Evolutionary conservation across 2,113 vertebrate species (phyloP).

Genomic region (Hemicordylus capensis): DNA sequence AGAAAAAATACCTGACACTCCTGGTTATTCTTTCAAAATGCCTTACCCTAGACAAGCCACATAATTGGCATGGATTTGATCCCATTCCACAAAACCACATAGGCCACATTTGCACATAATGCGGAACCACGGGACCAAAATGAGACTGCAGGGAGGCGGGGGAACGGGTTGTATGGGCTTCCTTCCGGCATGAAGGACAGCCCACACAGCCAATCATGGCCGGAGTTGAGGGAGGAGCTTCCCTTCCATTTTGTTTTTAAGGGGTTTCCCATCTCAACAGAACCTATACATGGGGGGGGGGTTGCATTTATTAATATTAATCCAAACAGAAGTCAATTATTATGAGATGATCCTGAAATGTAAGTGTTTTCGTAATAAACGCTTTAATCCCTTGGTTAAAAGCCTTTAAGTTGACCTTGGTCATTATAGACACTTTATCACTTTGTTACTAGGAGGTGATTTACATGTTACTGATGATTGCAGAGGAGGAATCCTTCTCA

Average conservation of each 20-base stretch:
- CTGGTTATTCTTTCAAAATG: not conserved
- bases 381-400: conserved; percentile 68
- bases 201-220: no score
- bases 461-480: conserved; percentile 56
- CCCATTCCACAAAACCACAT: not conserved
- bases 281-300: not conserved
- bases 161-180: no score
- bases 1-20: not conserved
- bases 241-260: no score
- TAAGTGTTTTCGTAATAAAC: conserved; percentile 58
- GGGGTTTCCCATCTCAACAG: not conserved
- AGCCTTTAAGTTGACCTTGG: conserved; percentile 61
- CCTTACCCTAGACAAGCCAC: not conserved
- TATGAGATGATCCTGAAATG: not conserved
- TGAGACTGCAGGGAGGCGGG: not conserved
- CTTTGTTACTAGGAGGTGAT: conserved; percentile 62
- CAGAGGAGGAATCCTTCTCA: conserved; percentile 58
- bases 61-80: not conserved
- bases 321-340: not conserved
- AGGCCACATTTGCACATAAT: no score
- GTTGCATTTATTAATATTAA: not conserved
- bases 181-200: no score
- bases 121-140: no score
- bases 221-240: no score
- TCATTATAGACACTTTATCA: conserved; percentile 43